These are phyloP conservation scores for Leucosticte australis DNA, from an alignment of 2,113 vertebrate species.

Conservation along the genomic window DNA sequence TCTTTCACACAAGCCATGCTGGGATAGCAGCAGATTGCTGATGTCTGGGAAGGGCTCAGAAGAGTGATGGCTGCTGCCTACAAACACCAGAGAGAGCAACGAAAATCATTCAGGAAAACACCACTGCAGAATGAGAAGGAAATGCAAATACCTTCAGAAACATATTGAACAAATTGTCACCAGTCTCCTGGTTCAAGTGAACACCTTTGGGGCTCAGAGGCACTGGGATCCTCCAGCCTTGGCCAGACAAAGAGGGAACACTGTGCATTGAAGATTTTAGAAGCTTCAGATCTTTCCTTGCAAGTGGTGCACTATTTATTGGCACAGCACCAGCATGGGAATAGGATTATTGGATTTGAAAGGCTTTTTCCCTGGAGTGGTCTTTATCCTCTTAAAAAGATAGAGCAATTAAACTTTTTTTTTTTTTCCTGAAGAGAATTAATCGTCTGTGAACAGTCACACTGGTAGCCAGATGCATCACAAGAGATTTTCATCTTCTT, in stretches of 20 bases:
- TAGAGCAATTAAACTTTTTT: constrained; percentile 41
- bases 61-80: neutral
- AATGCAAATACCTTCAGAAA: neutral
- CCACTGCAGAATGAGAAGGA: neutral
- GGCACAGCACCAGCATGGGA: neutral
- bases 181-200: neutral
- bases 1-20: neutral
- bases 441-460: constrained; percentile 16
- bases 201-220: neutral
- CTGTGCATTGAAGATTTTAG: neutral
- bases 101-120: neutral
- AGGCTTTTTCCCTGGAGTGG: constrained; percentile 39
- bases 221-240: neutral
- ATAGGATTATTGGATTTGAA: constrained; percentile 56
- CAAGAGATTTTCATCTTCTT: constrained; percentile 20
- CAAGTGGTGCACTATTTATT: neutral
- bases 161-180: neutral
- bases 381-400: constrained; percentile 60
- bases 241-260: neutral
- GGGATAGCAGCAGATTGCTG: neutral
- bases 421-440: neutral
- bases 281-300: neutral
- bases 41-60: neutral
- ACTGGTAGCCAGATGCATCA: neutral
- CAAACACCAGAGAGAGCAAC: neutral